Base-by-base conservation (phyloP, 1,140 invertebrate genomes). In the Drosophila funebris region DNA sequence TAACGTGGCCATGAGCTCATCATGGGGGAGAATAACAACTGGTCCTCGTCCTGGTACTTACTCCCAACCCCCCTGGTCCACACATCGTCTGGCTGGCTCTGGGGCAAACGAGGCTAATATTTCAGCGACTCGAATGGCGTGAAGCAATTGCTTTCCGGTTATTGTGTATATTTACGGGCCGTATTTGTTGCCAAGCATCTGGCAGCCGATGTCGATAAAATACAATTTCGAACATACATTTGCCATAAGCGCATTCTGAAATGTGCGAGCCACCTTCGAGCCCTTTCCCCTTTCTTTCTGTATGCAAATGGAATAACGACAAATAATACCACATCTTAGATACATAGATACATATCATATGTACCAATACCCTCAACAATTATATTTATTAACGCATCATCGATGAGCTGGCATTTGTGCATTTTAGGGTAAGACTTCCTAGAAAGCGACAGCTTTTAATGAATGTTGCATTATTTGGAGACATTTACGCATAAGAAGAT, bases 111-210 rank as follows among this genome's bases (percentile, higher is more conserved):
- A 85, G 74, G 82, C 82, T 82, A 85, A 87, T 85, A 85, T 87
- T 87, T 85, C 82, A 85, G 74, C 62, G 74, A 62, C 66, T 76
- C 77, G 73, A 79, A 81, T 73, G 77, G 70, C 71, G 66, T 72
- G 74, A 82, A 82, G 82, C 78, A 82, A 85, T 85, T 85, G 82
- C 82, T 75, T 82, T 85, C 70, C 82, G 74, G 66, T 67, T 87
- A 63, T 56, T 74, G 67, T 71, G 70, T 73, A 62, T 84, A 75
- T 85, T 85, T 85, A 66, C 78, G 66, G 78, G 53, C 53, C 71
- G 54, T 76, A 62, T 63, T 60, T 60, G 43, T 46, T 57, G 73
- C 68, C 41, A 60, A 73, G 68, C 69, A 84, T 76, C 68, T 71
- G 81, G 73, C 61, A 77, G 57, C 48, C 22, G 24, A 27, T 52